Conservation (phyloP, 2,113 vertebrate genomes). For the Pyxicephalus adspersus region DNA sequence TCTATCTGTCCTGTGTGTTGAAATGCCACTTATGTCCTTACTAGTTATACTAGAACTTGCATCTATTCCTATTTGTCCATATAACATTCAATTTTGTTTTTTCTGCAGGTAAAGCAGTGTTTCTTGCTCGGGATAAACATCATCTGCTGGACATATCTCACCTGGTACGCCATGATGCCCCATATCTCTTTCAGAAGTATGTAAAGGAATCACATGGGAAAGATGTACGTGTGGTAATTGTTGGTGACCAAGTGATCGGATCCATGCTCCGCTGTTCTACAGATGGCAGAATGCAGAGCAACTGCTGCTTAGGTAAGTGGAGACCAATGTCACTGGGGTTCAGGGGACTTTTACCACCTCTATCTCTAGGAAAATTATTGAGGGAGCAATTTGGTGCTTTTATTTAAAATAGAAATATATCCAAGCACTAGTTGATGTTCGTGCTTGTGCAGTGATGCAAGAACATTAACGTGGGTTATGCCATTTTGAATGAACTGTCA, state of each 20-base stretch:
- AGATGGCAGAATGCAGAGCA: conserved; percentile 91
- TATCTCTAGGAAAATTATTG: too few species aligned
- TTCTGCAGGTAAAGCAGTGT: conserved; percentile 85
- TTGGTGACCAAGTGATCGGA: conserved; percentile 85
- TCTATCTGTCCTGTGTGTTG: too few species aligned
- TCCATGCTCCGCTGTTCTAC: conserved; percentile 90
- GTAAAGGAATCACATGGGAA: conserved; percentile 89
- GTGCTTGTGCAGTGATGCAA: too few species aligned
- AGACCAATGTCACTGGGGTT: too few species aligned
- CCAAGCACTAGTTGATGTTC: too few species aligned
- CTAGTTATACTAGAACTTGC: too few species aligned
- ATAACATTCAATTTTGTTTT: conserved; percentile 30
- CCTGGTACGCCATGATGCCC: conserved; percentile 86
- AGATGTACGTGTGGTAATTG: conserved; percentile 86
- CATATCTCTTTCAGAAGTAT: conserved; percentile 91
- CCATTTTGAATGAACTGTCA: too few species aligned
- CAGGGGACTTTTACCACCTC: too few species aligned
- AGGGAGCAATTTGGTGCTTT: too few species aligned
- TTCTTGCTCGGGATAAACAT: conserved; percentile 87
- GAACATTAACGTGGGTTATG: too few species aligned
- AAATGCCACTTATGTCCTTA: too few species aligned
- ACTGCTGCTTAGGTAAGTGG: conserved; percentile 81
- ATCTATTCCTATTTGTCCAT: neutral
- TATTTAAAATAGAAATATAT: too few species aligned
- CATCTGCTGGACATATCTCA: conserved; percentile 88